These are phyloP conservation scores for Crotalus horridus DNA, from an alignment of 2,113 vertebrate species.

Conservation along the genomic window DNA sequence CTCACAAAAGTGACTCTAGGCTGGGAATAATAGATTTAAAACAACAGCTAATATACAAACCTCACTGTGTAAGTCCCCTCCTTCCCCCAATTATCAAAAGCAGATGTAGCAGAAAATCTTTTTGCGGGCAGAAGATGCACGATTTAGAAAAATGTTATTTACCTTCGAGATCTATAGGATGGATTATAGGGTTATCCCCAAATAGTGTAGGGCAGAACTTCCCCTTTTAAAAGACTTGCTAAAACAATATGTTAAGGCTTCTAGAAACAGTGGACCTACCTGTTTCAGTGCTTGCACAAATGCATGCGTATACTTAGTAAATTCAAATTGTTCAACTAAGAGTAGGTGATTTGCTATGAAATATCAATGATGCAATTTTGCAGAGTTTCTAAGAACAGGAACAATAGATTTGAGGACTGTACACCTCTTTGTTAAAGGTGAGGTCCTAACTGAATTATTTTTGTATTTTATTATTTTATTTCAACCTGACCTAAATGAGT, in stretches of 20 bases:
- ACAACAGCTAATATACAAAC: background rate
- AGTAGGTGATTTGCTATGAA: background rate
- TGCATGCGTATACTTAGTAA: background rate
- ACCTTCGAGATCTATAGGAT: background rate
- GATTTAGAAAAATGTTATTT: background rate
- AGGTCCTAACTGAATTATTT: background rate
- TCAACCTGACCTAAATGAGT: background rate
- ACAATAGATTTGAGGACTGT: background rate
- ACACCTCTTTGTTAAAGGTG: background rate
- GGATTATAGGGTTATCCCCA: background rate
- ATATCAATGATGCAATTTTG: background rate
- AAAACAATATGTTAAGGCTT: background rate
- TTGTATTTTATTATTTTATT: background rate
- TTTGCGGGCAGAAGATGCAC: background rate
- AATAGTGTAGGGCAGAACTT: background rate
- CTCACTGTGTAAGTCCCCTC: background rate
- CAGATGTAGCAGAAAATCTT: background rate
- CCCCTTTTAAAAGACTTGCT: background rate
- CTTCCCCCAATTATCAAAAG: background rate
- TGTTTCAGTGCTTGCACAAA: background rate
- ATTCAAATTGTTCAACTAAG: background rate
- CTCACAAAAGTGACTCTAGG: background rate
- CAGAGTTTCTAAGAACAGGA: background rate
- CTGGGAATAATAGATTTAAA: background rate
- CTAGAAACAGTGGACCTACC: background rate